Evolutionary conservation across 2,113 vertebrate genomes (phyloP).

Genomic region (Antechinus flavipes): DNA sequence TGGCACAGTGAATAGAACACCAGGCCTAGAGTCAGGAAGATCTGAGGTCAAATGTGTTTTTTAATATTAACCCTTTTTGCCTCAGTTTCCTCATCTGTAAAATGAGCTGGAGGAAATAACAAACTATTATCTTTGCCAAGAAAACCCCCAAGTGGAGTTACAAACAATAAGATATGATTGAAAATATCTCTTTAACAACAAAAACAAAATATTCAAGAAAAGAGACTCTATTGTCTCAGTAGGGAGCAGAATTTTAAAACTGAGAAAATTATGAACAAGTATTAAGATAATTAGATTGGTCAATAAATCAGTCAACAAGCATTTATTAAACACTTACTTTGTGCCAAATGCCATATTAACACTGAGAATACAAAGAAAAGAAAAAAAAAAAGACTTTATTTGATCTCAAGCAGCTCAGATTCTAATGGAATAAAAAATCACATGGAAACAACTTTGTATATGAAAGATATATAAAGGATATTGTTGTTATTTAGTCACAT

Average conservation of each 20-base stretch:
- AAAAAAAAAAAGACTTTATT: neutral
- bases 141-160: neutral
- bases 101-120: neutral
- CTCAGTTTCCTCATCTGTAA: neutral
- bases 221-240: neutral
- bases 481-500: neutral
- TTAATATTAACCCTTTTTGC: neutral
- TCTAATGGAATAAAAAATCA: neutral
- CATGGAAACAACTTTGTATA: neutral
- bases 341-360: neutral
- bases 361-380: neutral
- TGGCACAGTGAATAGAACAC: neutral
- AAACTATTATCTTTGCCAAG: neutral
- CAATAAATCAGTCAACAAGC: neutral
- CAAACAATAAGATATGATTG: neutral
- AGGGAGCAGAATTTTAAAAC: neutral
- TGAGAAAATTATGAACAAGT: neutral
- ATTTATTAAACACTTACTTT: neutral
- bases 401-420: neutral
- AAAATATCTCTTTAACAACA: neutral
- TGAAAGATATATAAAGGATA: neutral
- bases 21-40: neutral
- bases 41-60: neutral
- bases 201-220: neutral
- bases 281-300: neutral